Percentiles rank a stretch among this genome's conserved stretches.
phyloP scores from a whole-genome alignment of 2,888 invertebrate genomes.

The Creontiades dilutus region DNA sequence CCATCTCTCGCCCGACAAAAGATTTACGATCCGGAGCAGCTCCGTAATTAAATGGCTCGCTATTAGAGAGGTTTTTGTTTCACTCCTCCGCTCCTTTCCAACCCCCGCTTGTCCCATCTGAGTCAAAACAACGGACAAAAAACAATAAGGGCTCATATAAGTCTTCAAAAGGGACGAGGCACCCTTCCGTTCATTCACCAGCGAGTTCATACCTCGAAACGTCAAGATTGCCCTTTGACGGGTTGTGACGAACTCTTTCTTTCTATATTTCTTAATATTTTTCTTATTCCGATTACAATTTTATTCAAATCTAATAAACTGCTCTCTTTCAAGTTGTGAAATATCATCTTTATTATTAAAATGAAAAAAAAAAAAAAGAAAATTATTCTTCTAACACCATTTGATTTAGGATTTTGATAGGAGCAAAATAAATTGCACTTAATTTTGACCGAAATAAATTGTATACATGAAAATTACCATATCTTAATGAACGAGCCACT shows the following conservation, averaged over 20 bases:
- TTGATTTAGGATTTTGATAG: too few species aligned
- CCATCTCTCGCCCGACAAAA: conserved; percentile 10
- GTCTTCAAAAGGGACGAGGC: not conserved
- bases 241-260: not conserved
- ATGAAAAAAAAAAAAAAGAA: too few species aligned
- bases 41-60: conserved; percentile 58
- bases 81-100: not conserved
- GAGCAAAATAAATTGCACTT: too few species aligned
- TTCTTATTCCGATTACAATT: too few species aligned
- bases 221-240: not conserved
- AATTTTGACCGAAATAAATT: too few species aligned
- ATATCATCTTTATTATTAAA: too few species aligned
- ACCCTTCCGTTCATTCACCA: conserved; percentile 17
- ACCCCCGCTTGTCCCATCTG: not conserved
- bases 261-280: too few species aligned
- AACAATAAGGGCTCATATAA: conserved; percentile 25
- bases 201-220: not conserved
- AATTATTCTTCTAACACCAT: too few species aligned
- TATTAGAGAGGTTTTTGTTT: conserved; percentile 52
- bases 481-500: too few species aligned
- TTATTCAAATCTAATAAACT: too few species aligned
- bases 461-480: too few species aligned
- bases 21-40: conserved; percentile 51
- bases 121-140: conserved; percentile 44
- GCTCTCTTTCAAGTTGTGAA: too few species aligned